Evolutionary conservation across 2,888 invertebrate species (phyloP).

Genomic region (Peribatodes rhomboidaria): DNA sequence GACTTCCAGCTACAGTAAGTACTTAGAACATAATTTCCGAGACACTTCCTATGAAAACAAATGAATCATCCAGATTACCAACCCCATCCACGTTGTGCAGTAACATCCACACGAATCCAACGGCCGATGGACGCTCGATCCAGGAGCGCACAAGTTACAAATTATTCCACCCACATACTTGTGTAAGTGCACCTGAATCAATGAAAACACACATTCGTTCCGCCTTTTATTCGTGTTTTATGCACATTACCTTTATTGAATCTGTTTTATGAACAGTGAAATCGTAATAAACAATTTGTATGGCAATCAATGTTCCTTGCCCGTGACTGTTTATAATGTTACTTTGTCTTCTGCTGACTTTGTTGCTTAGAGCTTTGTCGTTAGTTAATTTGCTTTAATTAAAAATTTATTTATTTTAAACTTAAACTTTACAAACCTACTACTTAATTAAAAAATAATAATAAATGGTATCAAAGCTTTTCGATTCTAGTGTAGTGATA

Average conservation of each 20-base stretch:
- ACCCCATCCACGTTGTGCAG: conserved; percentile 17
- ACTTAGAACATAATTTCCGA: background rate
- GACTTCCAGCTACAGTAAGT: background rate
- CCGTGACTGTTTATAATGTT: conserved; percentile 35
- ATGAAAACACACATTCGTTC: conserved; percentile 76
- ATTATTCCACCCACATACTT: conserved; percentile 85
- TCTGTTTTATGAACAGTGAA: conserved; percentile 68
- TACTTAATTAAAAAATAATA: too few relatives aligned
- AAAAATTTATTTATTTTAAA: background rate
- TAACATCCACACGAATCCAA: conserved; percentile 59
- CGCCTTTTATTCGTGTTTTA: conserved; percentile 73
- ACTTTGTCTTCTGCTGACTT: conserved; percentile 35
- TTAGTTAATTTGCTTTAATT: background rate
- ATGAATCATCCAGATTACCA: conserved; percentile 12
- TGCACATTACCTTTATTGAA: conserved; percentile 71
- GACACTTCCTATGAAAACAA: conserved; percentile 9
- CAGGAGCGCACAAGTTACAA: conserved; percentile 78
- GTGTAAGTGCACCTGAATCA: conserved; percentile 84
- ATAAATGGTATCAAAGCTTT: too few relatives aligned
- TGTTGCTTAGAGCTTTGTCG: background rate
- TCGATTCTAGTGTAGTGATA: too few relatives aligned
- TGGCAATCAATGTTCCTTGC: conserved; percentile 46
- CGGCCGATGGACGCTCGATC: conserved; percentile 48
- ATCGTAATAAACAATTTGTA: conserved; percentile 58
- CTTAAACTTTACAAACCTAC: too few relatives aligned